A percentile compares a stretch with the other conserved stretches of the same genome.
Evolutionary conservation across 2,888 invertebrate genomes (phyloP).

Genomic region (Trichopoda pennipes): DNA sequence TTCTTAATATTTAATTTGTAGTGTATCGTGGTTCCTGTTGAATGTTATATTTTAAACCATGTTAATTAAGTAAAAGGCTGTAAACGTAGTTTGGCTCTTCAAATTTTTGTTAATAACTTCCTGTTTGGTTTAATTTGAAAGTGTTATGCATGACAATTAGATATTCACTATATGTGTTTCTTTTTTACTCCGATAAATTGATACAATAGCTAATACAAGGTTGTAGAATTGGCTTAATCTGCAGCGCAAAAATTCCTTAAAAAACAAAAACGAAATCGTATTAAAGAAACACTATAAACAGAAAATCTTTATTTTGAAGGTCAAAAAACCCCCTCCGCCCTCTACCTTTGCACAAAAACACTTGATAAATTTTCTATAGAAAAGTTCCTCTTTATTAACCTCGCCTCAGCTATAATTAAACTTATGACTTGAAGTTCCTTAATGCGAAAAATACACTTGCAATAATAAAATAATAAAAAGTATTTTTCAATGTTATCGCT

Average conservation of each 20-base stretch:
- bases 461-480: slow-evolving; percentile 31
- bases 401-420: neutral
- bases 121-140: slow-evolving; percentile 40
- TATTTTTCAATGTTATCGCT: slow-evolving; percentile 1
- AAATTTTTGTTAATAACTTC: slow-evolving; percentile 3
- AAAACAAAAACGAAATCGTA: too few relatives aligned
- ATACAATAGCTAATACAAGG: slow-evolving; percentile 19
- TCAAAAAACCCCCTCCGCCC: neutral
- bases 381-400: neutral
- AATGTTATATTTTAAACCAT: slow-evolving; percentile 7
- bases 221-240: slow-evolving; percentile 12
- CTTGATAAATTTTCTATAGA: neutral
- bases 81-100: slow-evolving; percentile 26
- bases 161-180: slow-evolving; percentile 77
- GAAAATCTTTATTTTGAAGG: too few relatives aligned
- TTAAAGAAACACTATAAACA: too few relatives aligned
- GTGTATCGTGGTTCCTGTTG: neutral
- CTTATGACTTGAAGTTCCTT: neutral
- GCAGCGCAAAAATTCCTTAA: too few relatives aligned
- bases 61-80: slow-evolving; percentile 48
- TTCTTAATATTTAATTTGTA: too few relatives aligned
- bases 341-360: too few relatives aligned
- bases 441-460: neutral
- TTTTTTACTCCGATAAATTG: slow-evolving; percentile 53
- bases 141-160: slow-evolving; percentile 75